Conservation (phyloP, 2,797 vertebrate species). For the Oryzias dopingdopingensis region DNA sequence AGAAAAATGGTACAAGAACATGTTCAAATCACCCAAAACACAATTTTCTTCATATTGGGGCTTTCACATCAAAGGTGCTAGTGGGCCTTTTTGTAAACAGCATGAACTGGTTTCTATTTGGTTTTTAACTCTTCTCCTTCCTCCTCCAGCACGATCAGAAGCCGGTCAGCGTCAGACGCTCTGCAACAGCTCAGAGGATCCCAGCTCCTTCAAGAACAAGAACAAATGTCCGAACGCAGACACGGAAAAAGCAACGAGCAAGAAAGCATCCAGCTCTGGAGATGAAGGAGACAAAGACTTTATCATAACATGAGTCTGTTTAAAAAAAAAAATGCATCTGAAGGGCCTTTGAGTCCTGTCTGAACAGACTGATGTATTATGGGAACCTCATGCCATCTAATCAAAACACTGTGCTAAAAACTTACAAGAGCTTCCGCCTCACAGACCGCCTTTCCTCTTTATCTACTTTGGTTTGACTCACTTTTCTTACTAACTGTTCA, state of each 20-base stretch:
- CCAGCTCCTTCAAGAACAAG: slow-evolving; percentile 75
- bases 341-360: slow-evolving; percentile 20
- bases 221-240: slow-evolving; percentile 72
- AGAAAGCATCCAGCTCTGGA: slow-evolving; percentile 87
- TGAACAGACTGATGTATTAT: slow-evolving; percentile 1
- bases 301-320: slow-evolving; percentile 84
- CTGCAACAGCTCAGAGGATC: slow-evolving; percentile 76
- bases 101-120: not conserved
- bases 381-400: slow-evolving; percentile 11
- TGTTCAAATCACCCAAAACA: too few species aligned
- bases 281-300: slow-evolving; percentile 92
- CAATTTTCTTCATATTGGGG: too few species aligned
- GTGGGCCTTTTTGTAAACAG: too few species aligned
- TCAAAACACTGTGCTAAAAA: slow-evolving; percentile 43
- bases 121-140: not conserved
- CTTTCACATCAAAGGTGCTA: too few species aligned
- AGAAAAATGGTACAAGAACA: too few species aligned
- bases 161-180: slow-evolving; percentile 75
- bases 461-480: slow-evolving; percentile 3
- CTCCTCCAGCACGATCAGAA: slow-evolving; percentile 54
- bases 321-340: slow-evolving; percentile 6
- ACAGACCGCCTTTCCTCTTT: slow-evolving; percentile 19
- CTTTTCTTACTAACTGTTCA: slow-evolving; percentile 10
- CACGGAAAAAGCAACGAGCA: slow-evolving; percentile 76
- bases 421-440: slow-evolving; percentile 57